These are phyloP conservation scores for Pempheris klunzingeri DNA, from an alignment of 2,797 vertebrate genomes.

Conservation along the genomic window DNA sequence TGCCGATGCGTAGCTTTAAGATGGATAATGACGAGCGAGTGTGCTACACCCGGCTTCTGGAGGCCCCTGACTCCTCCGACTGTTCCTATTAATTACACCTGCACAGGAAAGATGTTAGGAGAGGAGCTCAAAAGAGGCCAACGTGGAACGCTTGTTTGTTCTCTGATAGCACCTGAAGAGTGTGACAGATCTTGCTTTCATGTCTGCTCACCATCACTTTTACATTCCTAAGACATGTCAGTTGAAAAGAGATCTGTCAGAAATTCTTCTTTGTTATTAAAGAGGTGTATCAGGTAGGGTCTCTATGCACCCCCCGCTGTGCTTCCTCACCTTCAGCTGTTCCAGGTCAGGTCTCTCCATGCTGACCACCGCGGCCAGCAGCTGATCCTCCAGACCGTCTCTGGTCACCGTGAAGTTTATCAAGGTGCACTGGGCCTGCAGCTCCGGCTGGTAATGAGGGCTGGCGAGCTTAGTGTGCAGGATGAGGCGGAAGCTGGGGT, in stretches of 20 bases:
- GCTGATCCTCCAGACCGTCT: slow-evolving; percentile 94
- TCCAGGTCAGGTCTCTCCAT: slow-evolving; percentile 96
- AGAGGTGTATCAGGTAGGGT: neutral
- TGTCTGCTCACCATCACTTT: slow-evolving; percentile 36
- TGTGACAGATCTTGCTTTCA: slow-evolving; percentile 44
- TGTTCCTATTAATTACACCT: slow-evolving; percentile 67
- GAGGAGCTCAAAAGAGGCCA: slow-evolving; percentile 29
- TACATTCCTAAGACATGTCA: slow-evolving; percentile 18
- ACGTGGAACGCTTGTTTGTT: slow-evolving; percentile 46
- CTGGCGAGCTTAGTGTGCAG: slow-evolving; percentile 96
- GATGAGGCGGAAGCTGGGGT: slow-evolving; percentile 91
- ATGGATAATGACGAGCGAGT: slow-evolving; percentile 59
- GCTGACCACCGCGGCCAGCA: slow-evolving; percentile 93
- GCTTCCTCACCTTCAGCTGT: slow-evolving; percentile 90
- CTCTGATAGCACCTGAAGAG: slow-evolving; percentile 44
- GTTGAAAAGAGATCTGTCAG: slow-evolving; percentile 17
- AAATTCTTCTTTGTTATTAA: slow-evolving; percentile 3
- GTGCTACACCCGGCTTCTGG: slow-evolving; percentile 10
- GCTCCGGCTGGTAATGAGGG: slow-evolving; percentile 96
- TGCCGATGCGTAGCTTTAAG: slow-evolving; percentile 21
- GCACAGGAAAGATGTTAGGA: slow-evolving; percentile 36
- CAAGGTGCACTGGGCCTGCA: slow-evolving; percentile 97
- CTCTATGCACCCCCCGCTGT: neutral
- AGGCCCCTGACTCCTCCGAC: slow-evolving; percentile 38
- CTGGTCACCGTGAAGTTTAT: slow-evolving; percentile 96